Conservation (phyloP, 2,888 invertebrate species). For the Allygus modestus region DNA sequence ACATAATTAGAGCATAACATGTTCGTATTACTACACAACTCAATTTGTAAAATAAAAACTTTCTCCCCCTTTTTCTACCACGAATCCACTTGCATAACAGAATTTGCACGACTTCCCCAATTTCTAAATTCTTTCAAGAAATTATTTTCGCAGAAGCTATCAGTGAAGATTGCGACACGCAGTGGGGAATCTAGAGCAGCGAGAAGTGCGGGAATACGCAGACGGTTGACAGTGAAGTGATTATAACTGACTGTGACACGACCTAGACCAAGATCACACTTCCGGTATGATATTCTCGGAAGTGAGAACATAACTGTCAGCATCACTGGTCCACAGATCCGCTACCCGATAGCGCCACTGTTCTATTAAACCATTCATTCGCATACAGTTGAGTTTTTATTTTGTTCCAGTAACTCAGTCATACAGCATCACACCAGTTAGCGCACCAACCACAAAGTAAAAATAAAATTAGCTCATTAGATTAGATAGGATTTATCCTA, state of each 20-base stretch:
- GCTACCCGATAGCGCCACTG: neutral
- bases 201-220: neutral
- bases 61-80: neutral
- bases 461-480: too few species aligned
- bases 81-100: neutral
- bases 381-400: too few species aligned
- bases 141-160: slow-evolving; percentile 14
- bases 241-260: slow-evolving; percentile 1
- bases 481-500: too few species aligned
- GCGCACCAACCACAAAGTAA: too few species aligned
- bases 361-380: neutral
- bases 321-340: neutral
- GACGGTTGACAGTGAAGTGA: neutral
- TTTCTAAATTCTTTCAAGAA: neutral
- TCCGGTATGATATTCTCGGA: slow-evolving; percentile 9
- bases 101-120: neutral
- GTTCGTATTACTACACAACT: too few species aligned
- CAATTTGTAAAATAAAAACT: too few species aligned
- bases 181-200: slow-evolving; percentile 1
- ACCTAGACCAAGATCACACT: slow-evolving; percentile 37
- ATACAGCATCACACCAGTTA: too few species aligned
- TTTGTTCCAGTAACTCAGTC: too few species aligned
- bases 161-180: slow-evolving; percentile 5
- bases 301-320: slow-evolving; percentile 18
- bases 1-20: too few species aligned